These are phyloP conservation scores for Stictonetta naevosa DNA, from an alignment of 2,113 vertebrate species.

Conservation along the genomic window DNA sequence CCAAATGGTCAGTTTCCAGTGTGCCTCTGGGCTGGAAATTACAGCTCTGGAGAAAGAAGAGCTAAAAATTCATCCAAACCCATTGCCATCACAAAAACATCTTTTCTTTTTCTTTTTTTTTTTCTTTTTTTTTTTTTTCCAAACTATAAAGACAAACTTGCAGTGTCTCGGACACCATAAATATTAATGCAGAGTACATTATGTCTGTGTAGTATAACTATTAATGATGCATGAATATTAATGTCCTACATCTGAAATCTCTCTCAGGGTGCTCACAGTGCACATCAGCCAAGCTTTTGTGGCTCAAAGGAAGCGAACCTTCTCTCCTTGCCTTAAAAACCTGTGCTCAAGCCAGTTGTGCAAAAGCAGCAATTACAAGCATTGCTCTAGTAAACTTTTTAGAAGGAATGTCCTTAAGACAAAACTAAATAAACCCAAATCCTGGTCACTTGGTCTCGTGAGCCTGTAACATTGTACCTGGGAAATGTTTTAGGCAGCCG, in stretches of 20 bases:
- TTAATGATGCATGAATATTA: not conserved
- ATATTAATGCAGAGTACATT: not conserved
- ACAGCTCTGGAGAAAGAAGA: not conserved
- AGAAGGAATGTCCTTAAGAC: not conserved
- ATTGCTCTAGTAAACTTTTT: not conserved
- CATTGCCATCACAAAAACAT: not conserved
- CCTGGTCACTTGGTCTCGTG: not conserved
- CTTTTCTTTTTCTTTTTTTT: not conserved
- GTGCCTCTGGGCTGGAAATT: not conserved
- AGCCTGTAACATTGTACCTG: accelerated
- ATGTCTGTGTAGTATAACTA: not conserved
- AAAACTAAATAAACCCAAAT: not conserved
- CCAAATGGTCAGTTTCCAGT: not conserved
- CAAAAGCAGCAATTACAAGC: not conserved
- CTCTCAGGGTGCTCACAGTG: not conserved
- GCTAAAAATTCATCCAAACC: not conserved
- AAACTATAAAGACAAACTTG: not conserved
- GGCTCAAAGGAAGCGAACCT: not conserved
- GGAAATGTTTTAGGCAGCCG: not conserved
- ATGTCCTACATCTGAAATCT: not conserved
- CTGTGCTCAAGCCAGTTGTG: not conserved
- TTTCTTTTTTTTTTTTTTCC: not conserved
- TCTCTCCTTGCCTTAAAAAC: not conserved
- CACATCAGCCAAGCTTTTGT: not conserved
- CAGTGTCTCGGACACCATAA: not conserved